Evolutionary conservation across 2,797 vertebrate genomes (phyloP).

Genomic region (Arremon brunneinucha): DNA sequence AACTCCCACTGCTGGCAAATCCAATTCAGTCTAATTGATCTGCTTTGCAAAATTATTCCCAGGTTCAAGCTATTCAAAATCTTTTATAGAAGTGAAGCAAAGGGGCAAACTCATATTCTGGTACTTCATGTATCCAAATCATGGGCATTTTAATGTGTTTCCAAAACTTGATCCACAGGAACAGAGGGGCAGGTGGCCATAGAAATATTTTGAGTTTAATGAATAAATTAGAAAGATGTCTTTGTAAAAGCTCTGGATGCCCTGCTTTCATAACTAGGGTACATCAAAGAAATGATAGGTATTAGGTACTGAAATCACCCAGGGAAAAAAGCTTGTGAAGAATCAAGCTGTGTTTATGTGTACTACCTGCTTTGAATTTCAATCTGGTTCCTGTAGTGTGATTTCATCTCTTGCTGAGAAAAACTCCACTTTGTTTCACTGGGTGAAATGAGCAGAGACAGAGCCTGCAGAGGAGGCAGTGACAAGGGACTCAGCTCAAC

Average conservation of each 20-base stretch:
- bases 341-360: not conserved
- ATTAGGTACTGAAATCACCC: not conserved
- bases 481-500: not conserved
- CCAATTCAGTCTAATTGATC: not conserved
- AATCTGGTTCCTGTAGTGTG: not conserved
- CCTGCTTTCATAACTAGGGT: not conserved
- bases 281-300: not conserved
- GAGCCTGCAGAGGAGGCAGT: not conserved
- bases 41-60: conserved; percentile 10
- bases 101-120: not conserved
- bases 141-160: not conserved
- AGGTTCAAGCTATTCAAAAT: not conserved
- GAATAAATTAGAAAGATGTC: not conserved
- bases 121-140: not conserved
- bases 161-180: not conserved
- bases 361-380: conserved; percentile 2
- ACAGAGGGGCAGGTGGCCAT: not conserved
- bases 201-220: conserved; percentile 1
- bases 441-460: not conserved
- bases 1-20: conserved; percentile 19
- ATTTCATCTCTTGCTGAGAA: not conserved
- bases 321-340: not conserved
- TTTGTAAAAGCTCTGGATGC: not conserved
- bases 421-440: not conserved
- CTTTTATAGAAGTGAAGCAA: not conserved